Percentiles rank a stretch among this genome's conserved stretches.
Conservation (phyloP, 2,797 vertebrate species). For the Aldrovandia affinis region DNA sequence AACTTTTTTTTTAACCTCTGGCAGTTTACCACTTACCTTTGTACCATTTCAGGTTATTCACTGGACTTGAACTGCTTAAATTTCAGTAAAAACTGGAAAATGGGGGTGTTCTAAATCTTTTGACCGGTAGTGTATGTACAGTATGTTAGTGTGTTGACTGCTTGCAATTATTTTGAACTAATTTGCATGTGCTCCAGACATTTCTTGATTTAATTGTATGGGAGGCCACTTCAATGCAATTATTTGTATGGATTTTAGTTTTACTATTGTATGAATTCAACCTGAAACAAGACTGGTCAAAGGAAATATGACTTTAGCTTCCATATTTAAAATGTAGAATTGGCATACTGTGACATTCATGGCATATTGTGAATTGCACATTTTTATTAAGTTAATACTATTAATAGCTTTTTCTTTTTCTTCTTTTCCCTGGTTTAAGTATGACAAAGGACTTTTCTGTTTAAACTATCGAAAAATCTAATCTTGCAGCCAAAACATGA, state of each 20-base stretch:
- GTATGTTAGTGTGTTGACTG: neutral
- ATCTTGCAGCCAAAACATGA: neutral
- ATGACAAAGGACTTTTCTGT: neutral
- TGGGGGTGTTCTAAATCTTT: too few species aligned
- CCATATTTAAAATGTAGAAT: neutral
- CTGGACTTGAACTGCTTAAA: too few species aligned
- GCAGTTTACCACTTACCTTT: too few species aligned
- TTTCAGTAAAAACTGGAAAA: too few species aligned
- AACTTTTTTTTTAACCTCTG: too few species aligned
- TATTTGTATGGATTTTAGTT: neutral
- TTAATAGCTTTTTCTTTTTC: neutral
- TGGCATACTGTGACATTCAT: neutral
- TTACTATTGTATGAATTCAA: neutral
- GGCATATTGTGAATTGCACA: neutral
- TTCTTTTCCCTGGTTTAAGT: neutral
- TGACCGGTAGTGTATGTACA: too few species aligned
- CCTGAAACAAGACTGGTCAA: neutral
- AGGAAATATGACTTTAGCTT: neutral
- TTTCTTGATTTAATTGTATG: neutral
- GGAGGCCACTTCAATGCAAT: neutral
- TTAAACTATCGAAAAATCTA: neutral
- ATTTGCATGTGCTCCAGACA: neutral
- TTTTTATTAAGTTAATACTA: neutral
- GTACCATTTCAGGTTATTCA: too few species aligned
- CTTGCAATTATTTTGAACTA: neutral